Evolutionary conservation across 1,140 invertebrate species (phyloP), one percentile per base, ranked within the genome.

Genomic region (Apis florea): DNA sequence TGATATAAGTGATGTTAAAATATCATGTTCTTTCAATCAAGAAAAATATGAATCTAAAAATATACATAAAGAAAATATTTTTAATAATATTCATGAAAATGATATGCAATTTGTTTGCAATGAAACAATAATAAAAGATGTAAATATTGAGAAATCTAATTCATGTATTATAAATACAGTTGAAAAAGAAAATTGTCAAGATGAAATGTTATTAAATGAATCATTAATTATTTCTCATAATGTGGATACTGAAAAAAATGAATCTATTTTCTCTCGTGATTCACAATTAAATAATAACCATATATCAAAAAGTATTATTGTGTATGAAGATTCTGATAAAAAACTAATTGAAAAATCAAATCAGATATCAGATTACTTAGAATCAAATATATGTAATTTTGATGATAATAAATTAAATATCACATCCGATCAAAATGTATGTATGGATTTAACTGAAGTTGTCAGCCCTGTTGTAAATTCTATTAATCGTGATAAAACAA

Each of bases 1-100:
- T 79, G 91, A 92, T 56, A 77, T 56, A 17, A 90, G 85, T 56
- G 54, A 69, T 67, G 11, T 58, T 58, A 89, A 72, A 85, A 47
- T 40, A 82, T 40, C 69, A 10, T 64, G 17, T 51, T 17, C 31
- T 54, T 15, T 17, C 6, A 66, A 83, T 54, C 49, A 63, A 31
- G 69, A 72, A 63, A 26, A 70, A 59, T 58, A 26, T 53, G 24
- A 15, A n/a, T 26, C 76, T 67, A 26, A 72, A 24, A 68, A 11
- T 67, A 13, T 73, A 13, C 40, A 0, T 11, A 68, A 26, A 51
- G 13, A 56, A 19, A 74, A 61, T 56, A 21, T 79, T 54, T 12
- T 40, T 51, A 19, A 10, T 19, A n/a, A 3, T 15, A 54, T 15
- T 6, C 1, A 83, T 59, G n/a, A 17, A 59, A 26, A 53, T 73